Conservation (phyloP, 2,888 invertebrate genomes). For the Amphipoea oculea region DNA sequence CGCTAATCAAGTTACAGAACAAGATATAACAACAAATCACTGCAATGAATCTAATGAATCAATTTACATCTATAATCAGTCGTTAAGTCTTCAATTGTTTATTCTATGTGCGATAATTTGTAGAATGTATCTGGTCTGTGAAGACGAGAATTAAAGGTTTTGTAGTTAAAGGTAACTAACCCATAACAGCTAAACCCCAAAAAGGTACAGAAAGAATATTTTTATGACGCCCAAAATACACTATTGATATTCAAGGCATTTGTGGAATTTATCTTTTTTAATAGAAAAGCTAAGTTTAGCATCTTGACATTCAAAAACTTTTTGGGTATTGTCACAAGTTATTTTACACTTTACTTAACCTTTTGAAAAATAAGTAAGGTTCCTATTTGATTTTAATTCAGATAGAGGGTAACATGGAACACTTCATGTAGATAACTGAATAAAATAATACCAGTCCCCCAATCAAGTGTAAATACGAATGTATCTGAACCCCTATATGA, state of each 20-base stretch:
- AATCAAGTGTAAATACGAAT: slow-evolving; percentile 14
- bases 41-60: slow-evolving; percentile 19
- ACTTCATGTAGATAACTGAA: not conserved
- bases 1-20: slow-evolving; percentile 6
- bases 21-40: slow-evolving; percentile 13
- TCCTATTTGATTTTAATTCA: not conserved
- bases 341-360: not conserved
- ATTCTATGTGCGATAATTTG: slow-evolving; percentile 19
- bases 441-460: slow-evolving; percentile 11
- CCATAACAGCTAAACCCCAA: not conserved
- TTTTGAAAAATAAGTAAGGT: not conserved
- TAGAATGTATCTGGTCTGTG: not conserved
- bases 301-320: not conserved
- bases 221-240: not conserved
- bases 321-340: not conserved
- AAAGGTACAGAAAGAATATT: not conserved
- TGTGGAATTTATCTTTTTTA: not conserved
- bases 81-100: slow-evolving; percentile 15
- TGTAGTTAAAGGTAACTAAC: not conserved
- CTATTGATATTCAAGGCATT: not conserved
- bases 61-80: slow-evolving; percentile 32
- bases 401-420: not conserved
- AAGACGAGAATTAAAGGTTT: slow-evolving; percentile 2
- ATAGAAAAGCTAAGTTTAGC: not conserved
- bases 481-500: not conserved